Conservation (phyloP, 1,140 invertebrate species). For the Geopemphigus sp. region DNA sequence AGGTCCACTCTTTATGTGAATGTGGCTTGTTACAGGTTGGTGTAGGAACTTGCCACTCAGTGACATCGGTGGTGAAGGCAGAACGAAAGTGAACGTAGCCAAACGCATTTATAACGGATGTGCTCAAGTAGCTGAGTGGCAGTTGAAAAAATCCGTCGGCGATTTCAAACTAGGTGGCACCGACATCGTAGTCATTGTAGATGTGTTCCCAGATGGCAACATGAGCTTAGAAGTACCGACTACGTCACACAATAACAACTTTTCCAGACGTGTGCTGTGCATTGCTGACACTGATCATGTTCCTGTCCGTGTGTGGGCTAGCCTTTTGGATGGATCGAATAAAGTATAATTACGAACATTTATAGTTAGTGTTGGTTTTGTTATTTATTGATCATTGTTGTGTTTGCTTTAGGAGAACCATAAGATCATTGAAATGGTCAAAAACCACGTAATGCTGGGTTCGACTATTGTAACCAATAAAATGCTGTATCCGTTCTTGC, state of each 20-base stretch:
- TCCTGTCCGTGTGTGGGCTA: conserved; percentile 54
- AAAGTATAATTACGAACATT: conserved; percentile 26
- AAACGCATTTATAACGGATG: conserved; percentile 54
- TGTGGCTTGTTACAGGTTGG: conserved; percentile 42
- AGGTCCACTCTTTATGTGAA: too few species aligned
- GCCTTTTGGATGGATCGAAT: conserved; percentile 51
- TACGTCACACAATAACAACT: conserved; percentile 54
- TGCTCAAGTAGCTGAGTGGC: conserved; percentile 53
- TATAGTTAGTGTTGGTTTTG: not conserved
- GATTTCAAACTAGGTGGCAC: conserved; percentile 52
- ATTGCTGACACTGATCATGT: conserved; percentile 54
- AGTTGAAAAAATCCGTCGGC: conserved; percentile 53
- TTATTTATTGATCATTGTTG: not conserved
- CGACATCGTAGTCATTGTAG: conserved; percentile 53
- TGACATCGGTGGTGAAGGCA: conserved; percentile 45
- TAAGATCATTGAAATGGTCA: conserved; percentile 52
- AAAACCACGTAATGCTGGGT: conserved; percentile 52
- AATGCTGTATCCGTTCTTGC: conserved; percentile 52
- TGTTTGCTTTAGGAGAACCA: conserved; percentile 52
- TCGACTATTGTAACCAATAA: conserved; percentile 54
- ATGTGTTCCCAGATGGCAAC: conserved; percentile 54
- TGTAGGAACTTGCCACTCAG: conserved; percentile 44
- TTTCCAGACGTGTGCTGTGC: conserved; percentile 53
- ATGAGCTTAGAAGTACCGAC: conserved; percentile 52
- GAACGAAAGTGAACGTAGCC: conserved; percentile 51